Evolutionary conservation across 2,888 invertebrate genomes (phyloP).

Genomic region (Allolobophora icterica): DNA sequence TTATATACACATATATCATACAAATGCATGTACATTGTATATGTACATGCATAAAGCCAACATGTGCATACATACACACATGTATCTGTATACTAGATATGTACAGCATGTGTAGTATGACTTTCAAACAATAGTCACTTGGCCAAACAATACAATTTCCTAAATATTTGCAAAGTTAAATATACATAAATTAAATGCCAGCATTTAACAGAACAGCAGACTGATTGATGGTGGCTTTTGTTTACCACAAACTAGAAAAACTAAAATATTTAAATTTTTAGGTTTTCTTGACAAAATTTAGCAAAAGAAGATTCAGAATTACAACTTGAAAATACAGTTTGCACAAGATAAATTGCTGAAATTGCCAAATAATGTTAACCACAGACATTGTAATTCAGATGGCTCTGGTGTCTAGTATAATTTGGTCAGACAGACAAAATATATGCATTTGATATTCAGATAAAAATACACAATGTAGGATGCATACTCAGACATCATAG

Average conservation of each 20-base stretch:
- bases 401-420: too few species aligned
- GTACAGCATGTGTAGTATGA: not conserved
- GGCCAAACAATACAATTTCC: slow-evolving; percentile 6
- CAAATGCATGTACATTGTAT: not conserved
- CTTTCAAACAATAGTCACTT: not conserved
- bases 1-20: not conserved
- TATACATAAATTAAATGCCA: not conserved
- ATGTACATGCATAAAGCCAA: not conserved
- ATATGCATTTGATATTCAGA: not conserved
- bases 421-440: not conserved
- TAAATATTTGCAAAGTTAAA: not conserved
- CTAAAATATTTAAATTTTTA: not conserved
- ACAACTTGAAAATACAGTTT: not conserved
- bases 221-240: too few species aligned
- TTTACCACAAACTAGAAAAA: too few species aligned
- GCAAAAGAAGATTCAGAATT: too few species aligned
- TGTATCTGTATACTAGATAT: not conserved
- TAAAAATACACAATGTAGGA: not conserved
- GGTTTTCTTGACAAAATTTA: not conserved
- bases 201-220: not conserved
- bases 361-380: not conserved
- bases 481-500: not conserved
- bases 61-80: not conserved
- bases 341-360: not conserved
- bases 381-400: not conserved